Evolutionary conservation across 2,888 invertebrate genomes (phyloP).

Genomic region (Pseudococcus jackbeardsleyi): DNA sequence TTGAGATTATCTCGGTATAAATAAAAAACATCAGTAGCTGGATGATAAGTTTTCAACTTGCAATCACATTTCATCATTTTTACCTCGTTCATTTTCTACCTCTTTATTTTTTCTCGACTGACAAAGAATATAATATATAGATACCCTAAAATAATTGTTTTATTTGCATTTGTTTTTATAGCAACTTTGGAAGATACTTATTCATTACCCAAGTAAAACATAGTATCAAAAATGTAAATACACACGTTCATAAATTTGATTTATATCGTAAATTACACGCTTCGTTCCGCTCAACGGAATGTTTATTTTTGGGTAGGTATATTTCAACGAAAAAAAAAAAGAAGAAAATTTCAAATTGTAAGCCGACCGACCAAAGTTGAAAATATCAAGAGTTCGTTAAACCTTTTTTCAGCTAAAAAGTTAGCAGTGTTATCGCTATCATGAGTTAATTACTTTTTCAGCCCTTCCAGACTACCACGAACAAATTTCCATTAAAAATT

Average conservation of each 20-base stretch:
- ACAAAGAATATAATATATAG: background rate
- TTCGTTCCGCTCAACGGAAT: background rate
- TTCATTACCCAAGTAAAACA: background rate
- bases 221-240: background rate
- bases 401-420: background rate
- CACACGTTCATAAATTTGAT: background rate
- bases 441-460: background rate
- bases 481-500: background rate
- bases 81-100: background rate
- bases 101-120: background rate
- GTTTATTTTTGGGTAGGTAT: background rate
- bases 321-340: background rate
- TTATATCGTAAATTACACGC: constrained; percentile 10
- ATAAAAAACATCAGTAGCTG: background rate
- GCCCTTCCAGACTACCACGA: background rate
- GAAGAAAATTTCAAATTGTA: background rate
- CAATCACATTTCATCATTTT: background rate
- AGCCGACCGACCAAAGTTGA: background rate
- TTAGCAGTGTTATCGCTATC: background rate
- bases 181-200: background rate
- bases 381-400: background rate
- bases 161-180: background rate
- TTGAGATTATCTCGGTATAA: background rate
- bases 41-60: background rate
- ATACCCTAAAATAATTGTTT: background rate